These are phyloP conservation scores for Plemyria rubiginata DNA, from an alignment of 2,888 invertebrate genomes.

Conservation along the genomic window DNA sequence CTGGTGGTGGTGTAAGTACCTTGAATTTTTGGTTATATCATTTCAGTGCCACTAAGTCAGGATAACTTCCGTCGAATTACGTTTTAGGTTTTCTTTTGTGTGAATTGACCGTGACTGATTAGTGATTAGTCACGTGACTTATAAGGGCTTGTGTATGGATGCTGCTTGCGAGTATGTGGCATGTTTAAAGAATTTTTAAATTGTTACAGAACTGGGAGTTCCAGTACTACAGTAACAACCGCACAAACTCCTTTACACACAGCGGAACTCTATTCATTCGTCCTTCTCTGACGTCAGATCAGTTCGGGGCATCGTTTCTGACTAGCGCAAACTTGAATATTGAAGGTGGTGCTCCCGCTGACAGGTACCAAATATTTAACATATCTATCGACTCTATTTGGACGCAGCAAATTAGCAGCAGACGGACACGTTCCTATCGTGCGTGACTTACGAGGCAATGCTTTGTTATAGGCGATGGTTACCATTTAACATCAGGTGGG, in stretches of 20 bases:
- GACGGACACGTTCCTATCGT: too few relatives aligned
- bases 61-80: too few relatives aligned
- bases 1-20: slow-evolving; percentile 86
- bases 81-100: too few relatives aligned
- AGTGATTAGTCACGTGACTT: too few relatives aligned
- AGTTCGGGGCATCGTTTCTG: slow-evolving; percentile 82
- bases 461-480: too few relatives aligned
- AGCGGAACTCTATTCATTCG: slow-evolving; percentile 85
- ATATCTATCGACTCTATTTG: neutral
- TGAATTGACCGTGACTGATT: too few relatives aligned
- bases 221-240: slow-evolving; percentile 88
- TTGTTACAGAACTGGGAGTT: slow-evolving; percentile 88
- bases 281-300: slow-evolving; percentile 85
- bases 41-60: too few relatives aligned
- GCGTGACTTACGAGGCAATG: too few relatives aligned
- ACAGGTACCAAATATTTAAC: slow-evolving; percentile 59
- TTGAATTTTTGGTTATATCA: neutral
- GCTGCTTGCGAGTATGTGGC: neutral
- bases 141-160: too few relatives aligned
- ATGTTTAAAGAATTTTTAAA: neutral
- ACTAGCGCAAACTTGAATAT: slow-evolving; percentile 80
- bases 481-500: too few relatives aligned
- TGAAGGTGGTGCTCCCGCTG: slow-evolving; percentile 86
- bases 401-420: too few relatives aligned
- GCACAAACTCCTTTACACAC: slow-evolving; percentile 86